Evolutionary conservation across 2,888 invertebrate genomes (phyloP).

Genomic region (Amorpha juglandis): DNA sequence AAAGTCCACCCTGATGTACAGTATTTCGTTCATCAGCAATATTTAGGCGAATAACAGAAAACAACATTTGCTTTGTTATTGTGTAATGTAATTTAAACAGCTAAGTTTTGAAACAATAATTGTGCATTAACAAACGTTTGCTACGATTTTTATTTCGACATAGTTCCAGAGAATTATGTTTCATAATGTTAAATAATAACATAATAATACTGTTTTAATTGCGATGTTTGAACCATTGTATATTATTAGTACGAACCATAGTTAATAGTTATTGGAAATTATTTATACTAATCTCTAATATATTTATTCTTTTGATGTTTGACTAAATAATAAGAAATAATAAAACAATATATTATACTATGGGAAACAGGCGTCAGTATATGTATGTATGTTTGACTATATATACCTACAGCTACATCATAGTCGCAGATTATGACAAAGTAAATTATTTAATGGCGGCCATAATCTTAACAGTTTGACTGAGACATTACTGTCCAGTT

Average conservation of each 20-base stretch:
- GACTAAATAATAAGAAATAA: too few relatives aligned
- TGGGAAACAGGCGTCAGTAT: too few relatives aligned
- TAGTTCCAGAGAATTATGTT: background rate
- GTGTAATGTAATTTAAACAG: background rate
- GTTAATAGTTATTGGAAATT: background rate
- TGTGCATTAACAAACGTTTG: background rate
- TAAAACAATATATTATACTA: too few relatives aligned
- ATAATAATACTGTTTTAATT: background rate
- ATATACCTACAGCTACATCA: background rate
- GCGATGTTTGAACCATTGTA: background rate
- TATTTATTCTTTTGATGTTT: background rate
- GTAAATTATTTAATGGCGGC: background rate
- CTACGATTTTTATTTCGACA: background rate
- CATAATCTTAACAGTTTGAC: background rate
- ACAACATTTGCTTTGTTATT: conserved; percentile 6
- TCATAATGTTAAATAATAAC: background rate
- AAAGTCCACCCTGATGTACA: conserved; percentile 7
- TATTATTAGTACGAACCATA: background rate
- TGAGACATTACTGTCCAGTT: background rate
- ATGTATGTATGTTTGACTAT: too few relatives aligned
- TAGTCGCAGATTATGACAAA: background rate
- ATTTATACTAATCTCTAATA: too few relatives aligned
- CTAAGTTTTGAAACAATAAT: conserved; percentile 12
- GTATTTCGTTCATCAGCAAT: conserved; percentile 18
- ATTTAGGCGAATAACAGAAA: conserved; percentile 41